A percentile compares a stretch with the other conserved stretches of the same genome.
These are phyloP conservation scores for Pseudococcus jackbeardsleyi DNA, from an alignment of 2,888 invertebrate species.

Conservation along the genomic window DNA sequence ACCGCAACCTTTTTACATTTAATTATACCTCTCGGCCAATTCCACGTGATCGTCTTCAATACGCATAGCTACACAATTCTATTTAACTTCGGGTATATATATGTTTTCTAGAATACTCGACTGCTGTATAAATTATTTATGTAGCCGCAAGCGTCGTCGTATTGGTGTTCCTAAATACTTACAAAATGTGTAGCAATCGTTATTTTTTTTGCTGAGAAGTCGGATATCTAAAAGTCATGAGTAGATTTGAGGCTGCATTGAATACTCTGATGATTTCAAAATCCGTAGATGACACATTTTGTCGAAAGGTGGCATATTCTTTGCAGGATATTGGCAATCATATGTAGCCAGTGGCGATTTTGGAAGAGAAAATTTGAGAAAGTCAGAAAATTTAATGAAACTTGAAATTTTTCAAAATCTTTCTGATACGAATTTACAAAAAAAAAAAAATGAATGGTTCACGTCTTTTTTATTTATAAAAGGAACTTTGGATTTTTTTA, in stretches of 20 bases:
- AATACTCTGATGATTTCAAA: too few species aligned
- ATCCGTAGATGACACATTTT: too few species aligned
- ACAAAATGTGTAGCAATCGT: background rate
- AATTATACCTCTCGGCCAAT: background rate
- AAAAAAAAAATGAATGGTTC: too few species aligned
- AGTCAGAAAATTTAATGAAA: too few species aligned
- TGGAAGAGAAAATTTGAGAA: too few species aligned
- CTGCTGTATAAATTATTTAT: background rate
- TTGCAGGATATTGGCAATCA: too few species aligned
- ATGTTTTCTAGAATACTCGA: background rate
- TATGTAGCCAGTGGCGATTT: too few species aligned
- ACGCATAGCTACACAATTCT: background rate
- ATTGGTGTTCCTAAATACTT: background rate
- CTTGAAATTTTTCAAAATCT: too few species aligned
- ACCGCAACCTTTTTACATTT: slow-evolving; percentile 10
- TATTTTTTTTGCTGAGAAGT: background rate
- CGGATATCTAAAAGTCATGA: background rate
- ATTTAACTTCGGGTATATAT: background rate
- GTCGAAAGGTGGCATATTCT: too few species aligned
- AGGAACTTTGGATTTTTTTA: too few species aligned
- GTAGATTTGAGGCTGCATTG: background rate
- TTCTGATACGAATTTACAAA: too few species aligned
- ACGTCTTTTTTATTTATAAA: too few species aligned
- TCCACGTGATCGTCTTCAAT: background rate
- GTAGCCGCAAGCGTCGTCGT: background rate